Evolutionary conservation across 2,797 vertebrate genomes (phyloP).

Genomic region (Chloroceryle amazona): DNA sequence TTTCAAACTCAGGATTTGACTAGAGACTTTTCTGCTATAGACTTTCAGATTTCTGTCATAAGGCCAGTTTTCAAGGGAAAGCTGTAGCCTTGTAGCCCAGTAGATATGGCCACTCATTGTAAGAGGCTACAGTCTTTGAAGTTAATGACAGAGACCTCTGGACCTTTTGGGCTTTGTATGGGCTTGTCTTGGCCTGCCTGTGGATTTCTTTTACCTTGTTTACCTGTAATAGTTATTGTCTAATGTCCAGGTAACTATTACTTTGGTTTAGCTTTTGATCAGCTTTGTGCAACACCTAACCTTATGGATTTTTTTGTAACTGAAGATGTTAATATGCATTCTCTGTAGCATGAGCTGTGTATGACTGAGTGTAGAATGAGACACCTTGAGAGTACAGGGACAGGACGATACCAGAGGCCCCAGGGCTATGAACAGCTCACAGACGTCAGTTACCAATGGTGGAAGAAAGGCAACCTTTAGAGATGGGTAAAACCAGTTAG

Average conservation of each 20-base stretch:
- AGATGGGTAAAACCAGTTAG: background rate
- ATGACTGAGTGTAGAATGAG: background rate
- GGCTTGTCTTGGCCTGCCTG: background rate
- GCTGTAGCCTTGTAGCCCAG: background rate
- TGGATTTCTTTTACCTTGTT: background rate
- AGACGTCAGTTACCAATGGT: background rate
- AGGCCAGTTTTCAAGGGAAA: background rate
- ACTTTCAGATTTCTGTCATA: background rate
- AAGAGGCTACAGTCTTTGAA: background rate
- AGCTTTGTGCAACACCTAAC: background rate
- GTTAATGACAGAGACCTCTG: background rate
- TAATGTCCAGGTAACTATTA: background rate
- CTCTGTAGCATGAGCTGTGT: background rate
- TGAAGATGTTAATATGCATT: background rate
- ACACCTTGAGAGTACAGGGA: background rate
- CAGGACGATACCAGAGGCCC: background rate
- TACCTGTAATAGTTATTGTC: background rate
- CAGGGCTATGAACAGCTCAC: background rate
- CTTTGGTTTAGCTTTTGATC: background rate
- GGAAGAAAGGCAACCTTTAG: background rate
- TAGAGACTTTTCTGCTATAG: background rate
- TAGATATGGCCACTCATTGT: background rate
- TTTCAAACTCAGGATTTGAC: background rate
- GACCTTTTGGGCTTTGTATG: background rate
- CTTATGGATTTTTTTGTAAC: background rate